Evolutionary conservation across 64 coral and sea anemone genomes (phyloP).

Genomic region (Astreopora myriophthalma): DNA sequence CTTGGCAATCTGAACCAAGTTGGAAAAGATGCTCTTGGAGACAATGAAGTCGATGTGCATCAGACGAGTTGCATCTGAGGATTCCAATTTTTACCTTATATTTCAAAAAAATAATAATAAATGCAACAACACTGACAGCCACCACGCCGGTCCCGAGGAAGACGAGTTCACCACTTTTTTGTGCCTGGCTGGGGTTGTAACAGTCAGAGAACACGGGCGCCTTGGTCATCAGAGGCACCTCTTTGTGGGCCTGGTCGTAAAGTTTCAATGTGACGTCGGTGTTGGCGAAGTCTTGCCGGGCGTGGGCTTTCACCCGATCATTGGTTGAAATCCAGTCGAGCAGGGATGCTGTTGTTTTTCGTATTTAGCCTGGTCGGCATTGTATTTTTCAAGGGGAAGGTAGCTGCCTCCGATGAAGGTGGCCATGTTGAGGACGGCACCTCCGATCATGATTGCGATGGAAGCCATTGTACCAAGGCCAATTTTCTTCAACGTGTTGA

Average conservation of each 20-base stretch:
- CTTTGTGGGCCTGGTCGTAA: slow-evolving; percentile 17
- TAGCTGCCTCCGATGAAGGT: slow-evolving; percentile 38
- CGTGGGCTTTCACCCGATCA: background rate
- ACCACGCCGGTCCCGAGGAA: too few relatives aligned
- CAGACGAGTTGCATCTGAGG: too few relatives aligned
- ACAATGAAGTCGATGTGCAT: too few relatives aligned
- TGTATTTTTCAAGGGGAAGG: slow-evolving; percentile 43
- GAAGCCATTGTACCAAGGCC: slow-evolving; percentile 9
- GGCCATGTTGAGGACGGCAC: slow-evolving; percentile 23
- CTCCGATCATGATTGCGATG: slow-evolving; percentile 42
- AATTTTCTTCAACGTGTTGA: too few relatives aligned
- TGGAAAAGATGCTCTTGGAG: too few relatives aligned
- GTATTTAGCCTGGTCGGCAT: background rate
- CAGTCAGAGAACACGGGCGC: slow-evolving; percentile 22
- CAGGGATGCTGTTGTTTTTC: background rate
- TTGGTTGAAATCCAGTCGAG: slow-evolving; percentile 28
- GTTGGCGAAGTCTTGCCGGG: background rate
- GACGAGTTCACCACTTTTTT: slow-evolving; percentile 54
- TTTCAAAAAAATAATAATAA: too few relatives aligned
- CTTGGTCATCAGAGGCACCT: background rate
- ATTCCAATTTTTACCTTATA: too few relatives aligned
- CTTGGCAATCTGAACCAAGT: too few relatives aligned
- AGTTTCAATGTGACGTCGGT: slow-evolving; percentile 44
- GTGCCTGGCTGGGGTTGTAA: slow-evolving; percentile 16
- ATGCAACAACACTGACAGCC: too few relatives aligned